phyloP scores from a whole-genome alignment of 2,113 vertebrate species.

The Pterocles burchelli region DNA sequence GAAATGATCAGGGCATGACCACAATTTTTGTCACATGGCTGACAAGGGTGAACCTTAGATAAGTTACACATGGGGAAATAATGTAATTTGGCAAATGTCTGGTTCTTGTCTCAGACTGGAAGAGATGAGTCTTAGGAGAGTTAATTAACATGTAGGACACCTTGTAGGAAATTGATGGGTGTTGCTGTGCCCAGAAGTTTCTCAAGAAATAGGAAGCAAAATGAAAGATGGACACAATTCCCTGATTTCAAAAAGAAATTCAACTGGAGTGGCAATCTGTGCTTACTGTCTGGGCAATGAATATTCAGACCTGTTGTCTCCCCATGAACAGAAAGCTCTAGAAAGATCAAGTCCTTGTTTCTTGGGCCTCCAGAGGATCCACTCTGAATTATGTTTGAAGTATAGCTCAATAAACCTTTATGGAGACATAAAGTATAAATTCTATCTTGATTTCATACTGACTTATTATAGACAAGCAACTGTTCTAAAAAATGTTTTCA shows the following conservation, averaged over 20 bases:
- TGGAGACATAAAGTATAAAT: not conserved
- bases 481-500: slow-evolving; percentile 27
- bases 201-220: slow-evolving; percentile 8
- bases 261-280: not conserved
- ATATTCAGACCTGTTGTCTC: not conserved
- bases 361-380: not conserved
- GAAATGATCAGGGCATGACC: slow-evolving; percentile 14
- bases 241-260: not conserved
- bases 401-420: not conserved
- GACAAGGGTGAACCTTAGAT: not conserved
- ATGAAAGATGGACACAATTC: not conserved
- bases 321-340: not conserved
- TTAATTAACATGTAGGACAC: slow-evolving; percentile 1
- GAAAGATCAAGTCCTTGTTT: not conserved
- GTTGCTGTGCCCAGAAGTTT: slow-evolving; percentile 3
- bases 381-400: not conserved
- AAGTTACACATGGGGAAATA: not conserved
- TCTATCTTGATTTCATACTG: slow-evolving; percentile 18
- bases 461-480: slow-evolving; percentile 22
- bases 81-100: slow-evolving; percentile 25
- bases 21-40: slow-evolving; percentile 11
- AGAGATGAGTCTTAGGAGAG: not conserved
- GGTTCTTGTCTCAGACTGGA: not conserved
- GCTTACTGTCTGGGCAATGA: not conserved
- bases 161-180: not conserved